These are phyloP conservation scores for Manis pentadactyla DNA, from an alignment of 2,797 vertebrate species.

Conservation along the genomic window DNA sequence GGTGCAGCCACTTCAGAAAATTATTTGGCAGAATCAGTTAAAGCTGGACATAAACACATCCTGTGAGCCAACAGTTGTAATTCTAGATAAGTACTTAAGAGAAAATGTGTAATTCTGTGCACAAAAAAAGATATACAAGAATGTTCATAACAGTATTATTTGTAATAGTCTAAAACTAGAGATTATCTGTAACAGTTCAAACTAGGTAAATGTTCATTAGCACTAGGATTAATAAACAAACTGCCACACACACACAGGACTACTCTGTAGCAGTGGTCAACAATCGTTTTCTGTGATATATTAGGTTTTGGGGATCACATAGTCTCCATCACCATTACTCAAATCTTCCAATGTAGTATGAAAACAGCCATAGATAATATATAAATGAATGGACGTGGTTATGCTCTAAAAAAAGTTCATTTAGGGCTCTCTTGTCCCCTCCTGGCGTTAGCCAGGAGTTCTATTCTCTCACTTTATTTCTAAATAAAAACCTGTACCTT, in stretches of 20 bases:
- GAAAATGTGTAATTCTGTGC: slow-evolving; percentile 32
- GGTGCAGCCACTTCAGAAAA: not conserved
- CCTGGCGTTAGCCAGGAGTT: no score
- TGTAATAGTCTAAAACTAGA: not conserved
- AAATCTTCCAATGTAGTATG: not conserved
- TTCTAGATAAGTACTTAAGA: not conserved
- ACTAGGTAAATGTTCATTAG: not conserved
- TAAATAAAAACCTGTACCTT: no score
- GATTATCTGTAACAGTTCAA: not conserved
- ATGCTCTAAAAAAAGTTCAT: not conserved
- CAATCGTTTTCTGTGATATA: not conserved
- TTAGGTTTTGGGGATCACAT: not conserved
- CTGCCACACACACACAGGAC: not conserved
- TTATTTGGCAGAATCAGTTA: not conserved
- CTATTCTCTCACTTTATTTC: no score
- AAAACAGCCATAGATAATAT: not conserved
- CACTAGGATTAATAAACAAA: not conserved
- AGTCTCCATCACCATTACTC: not conserved
- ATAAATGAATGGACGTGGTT: not conserved
- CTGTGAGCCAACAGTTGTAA: not conserved
- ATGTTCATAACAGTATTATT: not conserved
- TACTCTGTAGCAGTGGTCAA: not conserved
- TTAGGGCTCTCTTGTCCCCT: no score
- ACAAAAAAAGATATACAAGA: not conserved
- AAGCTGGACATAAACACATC: not conserved